phyloP scores from a whole-genome alignment of 2,113 vertebrate species.

The Malaclemys terrapin region DNA sequence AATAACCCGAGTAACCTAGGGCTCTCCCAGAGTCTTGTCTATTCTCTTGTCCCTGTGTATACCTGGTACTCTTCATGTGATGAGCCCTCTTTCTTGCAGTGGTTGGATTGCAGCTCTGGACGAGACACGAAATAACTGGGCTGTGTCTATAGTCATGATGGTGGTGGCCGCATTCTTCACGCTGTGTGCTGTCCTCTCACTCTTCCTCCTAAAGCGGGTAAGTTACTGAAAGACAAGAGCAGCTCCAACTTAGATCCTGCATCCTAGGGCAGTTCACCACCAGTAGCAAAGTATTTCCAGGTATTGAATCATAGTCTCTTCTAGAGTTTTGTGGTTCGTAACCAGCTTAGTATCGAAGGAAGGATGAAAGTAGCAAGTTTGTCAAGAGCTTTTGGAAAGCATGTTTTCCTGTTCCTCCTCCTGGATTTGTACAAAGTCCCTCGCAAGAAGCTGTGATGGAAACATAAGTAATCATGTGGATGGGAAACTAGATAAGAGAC shows the following conservation, averaged over 20 bases:
- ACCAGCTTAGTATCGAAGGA: neutral
- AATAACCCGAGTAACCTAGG: fast-evolving
- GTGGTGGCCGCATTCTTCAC: conserved; percentile 95
- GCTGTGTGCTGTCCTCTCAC: conserved; percentile 82
- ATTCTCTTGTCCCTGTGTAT: neutral
- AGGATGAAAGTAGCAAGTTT: fast-evolving
- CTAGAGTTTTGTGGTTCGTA: fast-evolving
- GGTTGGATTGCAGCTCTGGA: conserved; percentile 93
- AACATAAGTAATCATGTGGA: neutral
- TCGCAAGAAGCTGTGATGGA: neutral
- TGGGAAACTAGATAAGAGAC: neutral
- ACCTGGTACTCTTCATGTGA: neutral
- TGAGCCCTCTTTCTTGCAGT: conserved; percentile 67
- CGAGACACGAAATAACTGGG: neutral
- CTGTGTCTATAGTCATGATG: conserved; percentile 92
- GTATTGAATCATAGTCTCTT: fast-evolving
- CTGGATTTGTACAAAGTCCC: fast-evolving
- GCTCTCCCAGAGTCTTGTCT: neutral
- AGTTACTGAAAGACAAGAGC: neutral
- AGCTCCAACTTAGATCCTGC: fast-evolving
- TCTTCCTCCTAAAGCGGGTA: conserved; percentile 95
- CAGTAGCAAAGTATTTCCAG: neutral
- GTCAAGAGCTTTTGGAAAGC: fast-evolving
- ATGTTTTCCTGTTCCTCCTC: neutral
- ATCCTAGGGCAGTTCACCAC: neutral